Evolutionary conservation across 2,797 vertebrate species (phyloP), one percentile per base, ranked within the genome.

Genomic region (Propithecus perrieri): DNA sequence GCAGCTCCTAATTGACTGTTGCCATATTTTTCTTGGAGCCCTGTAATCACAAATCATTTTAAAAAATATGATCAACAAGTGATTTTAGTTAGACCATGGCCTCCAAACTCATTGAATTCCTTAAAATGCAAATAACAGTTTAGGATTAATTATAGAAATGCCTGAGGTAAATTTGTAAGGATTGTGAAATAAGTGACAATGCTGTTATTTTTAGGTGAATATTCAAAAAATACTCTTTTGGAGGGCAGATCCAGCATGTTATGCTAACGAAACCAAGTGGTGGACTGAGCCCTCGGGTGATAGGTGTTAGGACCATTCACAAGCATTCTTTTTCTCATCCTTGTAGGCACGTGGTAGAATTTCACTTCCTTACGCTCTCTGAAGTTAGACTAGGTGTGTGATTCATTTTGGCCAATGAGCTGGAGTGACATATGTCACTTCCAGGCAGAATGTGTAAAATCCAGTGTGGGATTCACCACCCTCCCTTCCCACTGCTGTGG

Each of bases 1-100:
- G 28, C 85, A 95, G 89, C 85, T 97, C 57, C 94, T 96, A 86
- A 92, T 95, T 87, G 94, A 93, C 85, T 75, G 90, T 95, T 93
- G 61, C 57, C 46, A 4, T 94, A 74, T 93, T 97, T 69, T 96
- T 96, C 83, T 94, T 92, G 74, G 35, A 95, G 94, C 71, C 53
- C 35, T 94, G 50, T 92, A 48, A 67, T 86, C 24, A 90, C 28
- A 57, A 83, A 87, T 93, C 92, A 87, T 15, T 97, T 65, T 41
- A 78, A 87, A 65, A 92, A 89, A 20, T 88, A 20, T 76, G 67
- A 93, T 85, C n/a, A 55, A 95, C 76, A 96, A 69, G 20, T 90
- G n/a, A 91, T 92, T 96, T 22, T 65, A 74, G 26, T 26, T 91
- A 81, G n/a, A 53, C 94, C 4, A 3, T 38, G 38, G 90, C 2